phyloP scores from a whole-genome alignment of 2,113 vertebrate species.

The Hippolais icterina region DNA sequence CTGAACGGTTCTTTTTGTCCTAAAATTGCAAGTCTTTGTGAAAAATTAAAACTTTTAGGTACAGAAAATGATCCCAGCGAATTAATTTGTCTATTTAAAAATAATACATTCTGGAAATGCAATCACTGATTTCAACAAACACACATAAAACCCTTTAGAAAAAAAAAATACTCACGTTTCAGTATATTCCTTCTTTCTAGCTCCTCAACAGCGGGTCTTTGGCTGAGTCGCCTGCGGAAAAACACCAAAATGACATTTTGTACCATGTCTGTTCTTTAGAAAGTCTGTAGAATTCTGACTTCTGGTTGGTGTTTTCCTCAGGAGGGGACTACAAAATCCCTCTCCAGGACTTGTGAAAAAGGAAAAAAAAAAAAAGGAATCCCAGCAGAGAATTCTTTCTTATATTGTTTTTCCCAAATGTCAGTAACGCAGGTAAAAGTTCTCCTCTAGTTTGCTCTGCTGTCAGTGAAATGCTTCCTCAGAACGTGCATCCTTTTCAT shows the following conservation, averaged over 20 bases:
- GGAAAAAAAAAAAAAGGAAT: neutral
- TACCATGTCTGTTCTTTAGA: conserved; percentile 80
- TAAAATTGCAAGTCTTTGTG: neutral
- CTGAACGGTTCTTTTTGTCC: neutral
- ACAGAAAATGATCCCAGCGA: neutral
- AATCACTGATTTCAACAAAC: neutral
- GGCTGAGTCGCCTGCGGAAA: conserved; percentile 98
- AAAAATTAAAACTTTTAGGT: neutral
- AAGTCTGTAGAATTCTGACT: conserved; percentile 24
- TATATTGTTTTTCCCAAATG: neutral
- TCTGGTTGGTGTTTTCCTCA: neutral
- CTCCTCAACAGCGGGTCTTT: conserved; percentile 95
- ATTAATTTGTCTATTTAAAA: neutral
- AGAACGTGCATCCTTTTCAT: neutral
- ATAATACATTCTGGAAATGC: neutral
- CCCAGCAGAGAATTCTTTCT: neutral
- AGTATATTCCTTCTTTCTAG: conserved; percentile 97
- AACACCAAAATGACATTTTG: conserved; percentile 97
- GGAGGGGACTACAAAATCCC: neutral
- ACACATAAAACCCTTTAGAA: neutral
- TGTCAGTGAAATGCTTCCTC: neutral
- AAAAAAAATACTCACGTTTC: conserved; percentile 86
- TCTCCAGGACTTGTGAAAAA: neutral
- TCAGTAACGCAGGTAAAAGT: conserved; percentile 31
- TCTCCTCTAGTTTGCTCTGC: conserved; percentile 40